phyloP scores from a whole-genome alignment of 2,888 invertebrate genomes.

The Stenolophus ochropezus region DNA sequence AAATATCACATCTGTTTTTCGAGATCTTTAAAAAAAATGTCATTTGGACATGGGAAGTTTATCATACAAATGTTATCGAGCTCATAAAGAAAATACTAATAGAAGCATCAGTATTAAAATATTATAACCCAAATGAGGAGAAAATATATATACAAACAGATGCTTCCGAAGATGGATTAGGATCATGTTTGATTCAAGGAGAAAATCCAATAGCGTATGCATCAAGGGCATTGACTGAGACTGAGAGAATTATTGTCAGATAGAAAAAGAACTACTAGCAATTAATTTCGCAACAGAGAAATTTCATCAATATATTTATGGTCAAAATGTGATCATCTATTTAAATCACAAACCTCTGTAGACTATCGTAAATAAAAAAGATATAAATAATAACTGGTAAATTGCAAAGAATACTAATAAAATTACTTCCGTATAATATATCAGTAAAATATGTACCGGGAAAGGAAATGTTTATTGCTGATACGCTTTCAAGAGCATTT shows the following conservation, averaged over 20 bases:
- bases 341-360: background rate
- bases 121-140: background rate
- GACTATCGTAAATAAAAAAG: background rate
- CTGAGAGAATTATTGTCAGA: background rate
- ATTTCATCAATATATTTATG: background rate
- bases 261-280: background rate
- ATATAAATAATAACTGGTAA: background rate
- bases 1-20: conserved; percentile 62
- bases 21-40: conserved; percentile 61
- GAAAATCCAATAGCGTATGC: background rate
- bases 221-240: background rate
- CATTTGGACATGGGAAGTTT: background rate
- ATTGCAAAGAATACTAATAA: background rate
- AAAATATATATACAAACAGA: background rate
- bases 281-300: background rate
- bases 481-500: background rate
- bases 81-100: background rate
- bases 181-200: background rate
- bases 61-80: background rate
- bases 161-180: background rate
- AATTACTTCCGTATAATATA: background rate
- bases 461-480: background rate
- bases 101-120: background rate
- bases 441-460: background rate
- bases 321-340: background rate